A percentile compares a stretch with the other conserved stretches of the same genome.
Evolutionary conservation across 1,140 invertebrate genomes (phyloP).

Genomic region (Heterodera schachtii): DNA sequence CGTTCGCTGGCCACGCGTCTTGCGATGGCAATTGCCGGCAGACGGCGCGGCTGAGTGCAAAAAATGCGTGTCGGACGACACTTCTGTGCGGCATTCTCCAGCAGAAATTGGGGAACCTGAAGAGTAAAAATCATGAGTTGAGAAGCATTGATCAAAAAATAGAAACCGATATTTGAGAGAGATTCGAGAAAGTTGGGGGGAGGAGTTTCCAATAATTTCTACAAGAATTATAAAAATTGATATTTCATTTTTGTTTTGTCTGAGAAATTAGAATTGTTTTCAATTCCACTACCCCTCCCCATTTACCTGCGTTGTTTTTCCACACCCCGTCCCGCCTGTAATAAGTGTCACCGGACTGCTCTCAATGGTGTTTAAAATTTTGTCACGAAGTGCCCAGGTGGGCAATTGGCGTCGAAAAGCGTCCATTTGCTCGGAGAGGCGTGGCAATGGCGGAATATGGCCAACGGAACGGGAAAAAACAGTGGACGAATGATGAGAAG

Average conservation of each 20-base stretch:
- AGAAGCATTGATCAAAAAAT: too few species aligned
- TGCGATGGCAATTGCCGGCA: slow-evolving; percentile 83
- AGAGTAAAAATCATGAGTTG: slow-evolving; percentile 62
- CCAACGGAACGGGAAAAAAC: neutral
- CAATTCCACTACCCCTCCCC: neutral
- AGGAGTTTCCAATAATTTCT: too few species aligned
- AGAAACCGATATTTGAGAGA: too few species aligned
- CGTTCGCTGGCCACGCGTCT: slow-evolving; percentile 82
- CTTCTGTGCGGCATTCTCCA: slow-evolving; percentile 76
- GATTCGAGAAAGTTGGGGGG: too few species aligned
- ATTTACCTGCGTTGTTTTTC: slow-evolving; percentile 81
- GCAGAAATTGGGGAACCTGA: slow-evolving; percentile 80
- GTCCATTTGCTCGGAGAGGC: neutral
- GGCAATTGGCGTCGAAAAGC: neutral
- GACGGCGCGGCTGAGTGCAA: slow-evolving; percentile 86
- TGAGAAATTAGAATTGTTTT: neutral
- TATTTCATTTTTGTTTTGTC: neutral
- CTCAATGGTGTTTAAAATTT: neutral
- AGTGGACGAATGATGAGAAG: too few species aligned
- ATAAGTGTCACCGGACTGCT: slow-evolving; percentile 23
- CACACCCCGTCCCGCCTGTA: slow-evolving; percentile 80
- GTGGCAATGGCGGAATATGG: neutral
- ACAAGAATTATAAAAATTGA: too few species aligned
- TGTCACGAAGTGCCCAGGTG: neutral
- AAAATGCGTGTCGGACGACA: slow-evolving; percentile 80